These are phyloP conservation scores for Gymnogyps californianus DNA, from an alignment of 2,113 vertebrate genomes.

Conservation along the genomic window DNA sequence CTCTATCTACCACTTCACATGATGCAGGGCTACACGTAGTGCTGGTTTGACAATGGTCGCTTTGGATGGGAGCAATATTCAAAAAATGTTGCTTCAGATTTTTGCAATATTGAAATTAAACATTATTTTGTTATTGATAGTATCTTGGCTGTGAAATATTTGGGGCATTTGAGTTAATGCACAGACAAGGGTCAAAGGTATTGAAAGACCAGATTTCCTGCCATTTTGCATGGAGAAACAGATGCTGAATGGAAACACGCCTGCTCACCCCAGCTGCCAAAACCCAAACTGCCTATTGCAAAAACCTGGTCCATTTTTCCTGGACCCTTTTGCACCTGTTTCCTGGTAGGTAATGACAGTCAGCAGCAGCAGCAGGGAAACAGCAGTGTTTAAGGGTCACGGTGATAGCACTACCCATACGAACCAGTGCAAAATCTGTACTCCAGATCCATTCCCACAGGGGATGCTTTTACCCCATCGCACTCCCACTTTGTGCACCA, in stretches of 20 bases:
- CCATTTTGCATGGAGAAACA: not conserved
- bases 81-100: not conserved
- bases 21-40: not conserved
- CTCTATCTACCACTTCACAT: not conserved
- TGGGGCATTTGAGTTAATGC: not conserved
- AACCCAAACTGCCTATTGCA: not conserved
- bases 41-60: not conserved
- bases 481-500: not conserved
- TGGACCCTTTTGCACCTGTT: conserved; percentile 9
- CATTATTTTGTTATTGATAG: not conserved
- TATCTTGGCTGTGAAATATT: not conserved
- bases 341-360: not conserved
- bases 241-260: not conserved
- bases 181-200: not conserved
- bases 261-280: not conserved
- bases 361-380: not conserved
- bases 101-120: not conserved
- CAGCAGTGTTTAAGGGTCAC: not conserved
- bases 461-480: not conserved
- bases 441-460: not conserved
- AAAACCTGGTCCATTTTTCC: not conserved
- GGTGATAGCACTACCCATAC: not conserved
- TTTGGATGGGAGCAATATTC: not conserved
- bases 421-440: accelerated
- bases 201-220: conserved; percentile 22